phyloP scores from a whole-genome alignment of 2,113 vertebrate species.

The Neomonachus schauinslandi region DNA sequence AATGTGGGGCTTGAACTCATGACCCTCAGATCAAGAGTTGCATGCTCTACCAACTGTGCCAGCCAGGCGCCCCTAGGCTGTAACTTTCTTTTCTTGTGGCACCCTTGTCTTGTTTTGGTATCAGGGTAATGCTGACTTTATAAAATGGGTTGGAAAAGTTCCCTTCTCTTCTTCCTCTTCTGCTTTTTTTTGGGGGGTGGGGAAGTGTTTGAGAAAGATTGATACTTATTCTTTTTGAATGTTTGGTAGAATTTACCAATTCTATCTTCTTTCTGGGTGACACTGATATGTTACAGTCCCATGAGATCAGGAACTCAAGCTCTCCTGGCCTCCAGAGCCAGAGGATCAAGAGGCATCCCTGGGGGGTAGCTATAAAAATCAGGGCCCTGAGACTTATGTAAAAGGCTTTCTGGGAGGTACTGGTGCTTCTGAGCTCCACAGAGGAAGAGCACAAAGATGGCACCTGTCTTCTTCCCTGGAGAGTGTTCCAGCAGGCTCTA shows the following conservation, averaged over 20 bases:
- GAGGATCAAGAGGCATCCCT: neutral
- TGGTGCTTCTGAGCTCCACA: neutral
- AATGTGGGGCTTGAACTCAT: no score
- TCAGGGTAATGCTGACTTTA: neutral
- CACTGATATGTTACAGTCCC: neutral
- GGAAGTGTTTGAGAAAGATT: neutral
- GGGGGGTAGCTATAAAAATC: neutral
- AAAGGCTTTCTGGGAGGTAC: neutral
- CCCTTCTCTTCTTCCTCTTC: neutral
- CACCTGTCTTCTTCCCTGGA: neutral
- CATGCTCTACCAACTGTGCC: no score
- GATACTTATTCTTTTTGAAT: neutral
- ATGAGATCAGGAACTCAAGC: neutral
- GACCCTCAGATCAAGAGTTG: no score
- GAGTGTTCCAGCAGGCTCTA: neutral
- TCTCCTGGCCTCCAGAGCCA: neutral
- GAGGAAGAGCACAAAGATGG: neutral
- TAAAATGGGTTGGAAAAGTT: neutral
- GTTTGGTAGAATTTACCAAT: neutral
- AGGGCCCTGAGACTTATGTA: neutral
- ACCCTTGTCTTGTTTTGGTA: no score
- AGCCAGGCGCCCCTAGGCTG: no score
- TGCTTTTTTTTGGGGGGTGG: neutral
- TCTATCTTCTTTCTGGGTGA: neutral
- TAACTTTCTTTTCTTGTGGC: no score